These are phyloP conservation scores for Stenodera caucasica DNA, from an alignment of 2,888 invertebrate species.

Conservation along the genomic window DNA sequence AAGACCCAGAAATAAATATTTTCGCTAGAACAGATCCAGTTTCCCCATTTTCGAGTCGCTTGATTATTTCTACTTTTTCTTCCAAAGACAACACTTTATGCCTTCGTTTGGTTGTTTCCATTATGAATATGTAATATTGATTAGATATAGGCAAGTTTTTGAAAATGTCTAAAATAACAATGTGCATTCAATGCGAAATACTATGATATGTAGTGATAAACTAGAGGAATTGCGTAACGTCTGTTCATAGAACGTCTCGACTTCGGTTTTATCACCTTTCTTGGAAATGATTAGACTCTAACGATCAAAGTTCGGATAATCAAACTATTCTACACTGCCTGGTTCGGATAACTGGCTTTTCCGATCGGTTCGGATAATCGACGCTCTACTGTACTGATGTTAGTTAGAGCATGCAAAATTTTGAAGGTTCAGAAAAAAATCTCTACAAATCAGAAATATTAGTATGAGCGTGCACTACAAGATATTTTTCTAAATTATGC, in stretches of 20 bases:
- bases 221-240: neutral
- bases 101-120: slow-evolving; percentile 24
- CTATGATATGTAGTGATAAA: neutral
- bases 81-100: slow-evolving; percentile 36
- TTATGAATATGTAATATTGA: too few relatives aligned
- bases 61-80: slow-evolving; percentile 32
- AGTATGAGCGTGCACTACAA: too few relatives aligned
- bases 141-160: too few relatives aligned
- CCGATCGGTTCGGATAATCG: too few relatives aligned
- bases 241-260: neutral
- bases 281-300: neutral
- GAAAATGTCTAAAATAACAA: too few relatives aligned
- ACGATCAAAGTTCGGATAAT: too few relatives aligned
- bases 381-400: too few relatives aligned
- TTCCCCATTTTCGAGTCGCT: slow-evolving; percentile 35
- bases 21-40: slow-evolving; percentile 36
- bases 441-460: too few relatives aligned
- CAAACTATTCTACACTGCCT: neutral
- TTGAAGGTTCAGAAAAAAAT: too few relatives aligned
- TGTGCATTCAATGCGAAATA: neutral
- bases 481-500: too few relatives aligned
- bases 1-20: slow-evolving; percentile 24
- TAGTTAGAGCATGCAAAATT: too few relatives aligned
- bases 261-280: neutral
- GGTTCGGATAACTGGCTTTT: neutral